Percentiles rank a stretch among this genome's conserved stretches.
These are phyloP conservation scores for Liopterus haemorrhoidalis DNA, from an alignment of 2,888 invertebrate genomes.

Conservation along the genomic window DNA sequence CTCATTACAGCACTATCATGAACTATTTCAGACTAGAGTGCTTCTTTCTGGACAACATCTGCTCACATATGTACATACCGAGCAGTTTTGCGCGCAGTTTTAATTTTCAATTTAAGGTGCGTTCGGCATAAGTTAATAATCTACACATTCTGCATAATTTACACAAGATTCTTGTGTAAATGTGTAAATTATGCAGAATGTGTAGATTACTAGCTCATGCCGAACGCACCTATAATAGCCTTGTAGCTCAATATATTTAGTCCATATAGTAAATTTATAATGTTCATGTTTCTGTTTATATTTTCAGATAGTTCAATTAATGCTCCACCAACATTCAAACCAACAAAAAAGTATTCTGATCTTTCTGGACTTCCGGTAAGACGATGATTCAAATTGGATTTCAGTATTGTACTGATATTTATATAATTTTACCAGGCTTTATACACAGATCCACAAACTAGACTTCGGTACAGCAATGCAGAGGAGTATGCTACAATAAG, in stretches of 20 bases:
- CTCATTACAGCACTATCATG: too few relatives aligned
- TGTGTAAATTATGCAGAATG: too few relatives aligned
- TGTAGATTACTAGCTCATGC: too few relatives aligned
- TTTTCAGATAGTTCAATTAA: conserved; percentile 76
- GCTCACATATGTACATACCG: too few relatives aligned
- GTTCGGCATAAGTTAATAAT: too few relatives aligned
- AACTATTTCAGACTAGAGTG: too few relatives aligned
- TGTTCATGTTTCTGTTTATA: conserved; percentile 28
- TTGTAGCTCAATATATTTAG: conserved; percentile 9
- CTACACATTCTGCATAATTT: too few relatives aligned
- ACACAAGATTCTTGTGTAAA: too few relatives aligned
- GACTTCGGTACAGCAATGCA: conserved; percentile 74
- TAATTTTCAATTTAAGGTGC: too few relatives aligned
- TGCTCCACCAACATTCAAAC: conserved; percentile 85
- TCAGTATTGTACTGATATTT: neutral
- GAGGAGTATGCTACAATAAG: conserved; percentile 84
- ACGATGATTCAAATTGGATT: conserved; percentile 22
- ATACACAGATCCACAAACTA: conserved; percentile 87
- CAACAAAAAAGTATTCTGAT: conserved; percentile 90
- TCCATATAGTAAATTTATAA: conserved; percentile 4
- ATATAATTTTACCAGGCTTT: conserved; percentile 51
- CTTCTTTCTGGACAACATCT: too few relatives aligned
- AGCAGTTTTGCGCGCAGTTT: too few relatives aligned
- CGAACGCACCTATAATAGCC: too few relatives aligned
- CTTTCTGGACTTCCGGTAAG: conserved; percentile 75